Evolutionary conservation across 1,140 invertebrate genomes (phyloP), one percentile per base, ranked within the genome.

Genomic region (Papilio polyxenes): DNA sequence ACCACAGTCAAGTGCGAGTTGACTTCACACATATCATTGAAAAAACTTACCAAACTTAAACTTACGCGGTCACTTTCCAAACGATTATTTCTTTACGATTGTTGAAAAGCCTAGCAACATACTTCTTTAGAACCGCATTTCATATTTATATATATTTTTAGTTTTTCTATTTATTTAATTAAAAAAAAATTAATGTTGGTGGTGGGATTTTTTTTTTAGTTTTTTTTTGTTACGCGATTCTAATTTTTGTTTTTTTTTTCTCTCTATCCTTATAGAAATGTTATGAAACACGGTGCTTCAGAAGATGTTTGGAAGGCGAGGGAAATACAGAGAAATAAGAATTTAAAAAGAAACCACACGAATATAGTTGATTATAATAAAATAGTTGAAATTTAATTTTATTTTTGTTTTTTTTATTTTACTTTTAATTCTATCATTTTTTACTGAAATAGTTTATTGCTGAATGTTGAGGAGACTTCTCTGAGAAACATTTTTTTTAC

Each of bases 301-400:
- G 65, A 15, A 11, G 65, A 72, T 15, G 65, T 72, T 15, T 37
- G 13, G 11, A 65, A 72, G 62, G 62, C 20, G 62, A 65, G 31
- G 23, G 31, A 37, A 37, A 37, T 37, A 72, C 65, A 72, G 31
- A 72, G 65, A 37, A 40, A 72, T 72, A 15, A 72, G 31, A 37
- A 40, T 37, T 15, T 6, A 44, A 56, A 56, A 72, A 11, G 31
- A 20, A 72, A 72, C 23, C 23, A 72, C 23, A 69, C 11, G 37
- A 72, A 72, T 59, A 72, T 37, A 72, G 65, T 15, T 72, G 31
- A 15, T 37, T 72, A 37, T 72, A 72, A 72, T 72, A 37, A 72
- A 72, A 15, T 72, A 72, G 65, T 72, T 72, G 31, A 72, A 72
- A 72, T 37, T 69, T 69, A 40, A 37, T 31, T 65, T 72, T 72